These are phyloP conservation scores for Diogma glabrata DNA, from an alignment of 2,888 invertebrate genomes.

Conservation along the genomic window DNA sequence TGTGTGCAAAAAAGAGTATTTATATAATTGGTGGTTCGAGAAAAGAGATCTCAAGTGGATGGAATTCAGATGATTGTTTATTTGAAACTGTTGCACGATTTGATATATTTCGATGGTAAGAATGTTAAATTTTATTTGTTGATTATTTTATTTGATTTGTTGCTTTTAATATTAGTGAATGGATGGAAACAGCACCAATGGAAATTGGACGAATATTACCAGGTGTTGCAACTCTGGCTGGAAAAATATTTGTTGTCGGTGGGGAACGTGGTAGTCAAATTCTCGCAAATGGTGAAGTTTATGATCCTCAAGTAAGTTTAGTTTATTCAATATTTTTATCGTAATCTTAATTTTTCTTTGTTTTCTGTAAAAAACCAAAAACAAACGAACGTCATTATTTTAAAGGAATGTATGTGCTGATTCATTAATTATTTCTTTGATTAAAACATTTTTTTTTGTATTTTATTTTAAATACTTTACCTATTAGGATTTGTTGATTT, in stretches of 20 bases:
- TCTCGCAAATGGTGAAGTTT: slow-evolving; percentile 75
- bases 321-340: not conserved
- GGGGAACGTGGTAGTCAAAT: slow-evolving; percentile 86
- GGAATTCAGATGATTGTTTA: slow-evolving; percentile 71
- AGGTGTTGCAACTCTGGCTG: slow-evolving; percentile 72
- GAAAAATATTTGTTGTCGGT: slow-evolving; percentile 81
- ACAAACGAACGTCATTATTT: too few relatives aligned
- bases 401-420: too few relatives aligned
- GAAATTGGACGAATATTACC: slow-evolving; percentile 76
- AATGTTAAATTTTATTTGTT: slow-evolving; percentile 2
- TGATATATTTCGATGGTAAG: slow-evolving; percentile 40
- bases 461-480: too few relatives aligned
- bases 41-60: slow-evolving; percentile 59
- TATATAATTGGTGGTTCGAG: slow-evolving; percentile 83
- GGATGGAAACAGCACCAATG: slow-evolving; percentile 73
- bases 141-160: not conserved
- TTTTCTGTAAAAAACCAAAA: too few relatives aligned
- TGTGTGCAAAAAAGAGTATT: slow-evolving; percentile 76
- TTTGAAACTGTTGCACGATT: slow-evolving; percentile 75
- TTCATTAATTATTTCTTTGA: too few relatives aligned
- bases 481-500: too few relatives aligned
- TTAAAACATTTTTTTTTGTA: too few relatives aligned
- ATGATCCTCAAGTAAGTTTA: slow-evolving; percentile 49
- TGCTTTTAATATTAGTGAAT: slow-evolving; percentile 40
- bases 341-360: too few relatives aligned